Percentiles rank a stretch among this genome's conserved stretches.
These are phyloP conservation scores for Toxotes jaculatrix DNA, from an alignment of 2,113 vertebrate species.

Conservation along the genomic window DNA sequence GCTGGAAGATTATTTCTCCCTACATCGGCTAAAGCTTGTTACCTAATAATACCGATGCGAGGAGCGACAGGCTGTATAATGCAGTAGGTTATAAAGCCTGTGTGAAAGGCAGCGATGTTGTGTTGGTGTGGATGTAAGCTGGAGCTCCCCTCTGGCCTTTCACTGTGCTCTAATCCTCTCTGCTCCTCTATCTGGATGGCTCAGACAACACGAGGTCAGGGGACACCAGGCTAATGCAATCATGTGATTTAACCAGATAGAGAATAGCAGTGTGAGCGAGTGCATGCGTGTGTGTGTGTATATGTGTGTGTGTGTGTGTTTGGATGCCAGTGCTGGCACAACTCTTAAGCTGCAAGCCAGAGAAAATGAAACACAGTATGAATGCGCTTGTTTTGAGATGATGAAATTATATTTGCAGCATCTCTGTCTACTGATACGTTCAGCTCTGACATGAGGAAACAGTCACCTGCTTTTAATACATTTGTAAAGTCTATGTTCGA, in stretches of 20 bases:
- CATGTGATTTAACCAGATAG: slow-evolving; percentile 55
- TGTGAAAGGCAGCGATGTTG: slow-evolving; percentile 37
- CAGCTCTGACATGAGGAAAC: slow-evolving; percentile 2
- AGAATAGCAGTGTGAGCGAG: neutral
- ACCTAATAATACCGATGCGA: slow-evolving; percentile 12
- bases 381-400: neutral
- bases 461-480: neutral
- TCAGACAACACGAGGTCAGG: slow-evolving; percentile 63
- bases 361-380: neutral
- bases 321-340: neutral
- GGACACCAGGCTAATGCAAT: slow-evolving; percentile 62
- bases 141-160: slow-evolving; percentile 44
- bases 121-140: slow-evolving; percentile 49
- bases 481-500: too few species aligned
- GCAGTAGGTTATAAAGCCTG: slow-evolving; percentile 3
- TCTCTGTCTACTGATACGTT: slow-evolving; percentile 16
- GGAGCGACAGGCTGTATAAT: slow-evolving; percentile 34
- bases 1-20: neutral
- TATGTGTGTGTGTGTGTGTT: slow-evolving; percentile 9
- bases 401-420: neutral
- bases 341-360: neutral
- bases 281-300: neutral
- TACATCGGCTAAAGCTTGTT: slow-evolving; percentile 12
- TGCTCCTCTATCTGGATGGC: slow-evolving; percentile 42
- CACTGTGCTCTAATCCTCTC: slow-evolving; percentile 62